Evolutionary conservation across 2,113 vertebrate species (phyloP), one percentile per base, ranked within the genome.

Genomic region (Numida meleagris): DNA sequence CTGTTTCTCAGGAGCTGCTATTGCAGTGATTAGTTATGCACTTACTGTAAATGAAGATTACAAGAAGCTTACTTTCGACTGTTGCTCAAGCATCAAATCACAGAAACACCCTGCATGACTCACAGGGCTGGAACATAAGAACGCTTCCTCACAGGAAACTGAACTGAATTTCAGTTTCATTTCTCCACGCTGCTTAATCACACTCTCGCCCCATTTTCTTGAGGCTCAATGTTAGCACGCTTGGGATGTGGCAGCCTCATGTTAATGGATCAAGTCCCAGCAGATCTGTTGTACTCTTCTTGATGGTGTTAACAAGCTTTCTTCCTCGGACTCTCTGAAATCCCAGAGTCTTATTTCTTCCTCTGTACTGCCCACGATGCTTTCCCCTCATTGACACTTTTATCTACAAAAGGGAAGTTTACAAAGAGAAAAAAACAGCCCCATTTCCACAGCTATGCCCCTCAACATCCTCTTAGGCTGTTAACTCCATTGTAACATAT

Each of bases 341-440:
- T 68, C 24, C 43, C 15, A 19, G 12, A 17, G 5, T 24, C 38
- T 67, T 1, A 5, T 38, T 59, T 67, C 62, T 66, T 34, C 8
- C 42, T 58, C 33, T 24, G 14, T 2, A 2, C 11, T 55, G 42
- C 33, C 21, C 1, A 1, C 0, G 0, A 42, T 14, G 63, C 17
- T 31, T 38, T 7, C 19, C 19, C n/a, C 42, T 62, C 0, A 0
- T 29, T 14, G 23, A 10, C 31, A 77, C 20, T 12, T 19, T 34
- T 6, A 15, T 3, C 68, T 50, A 36, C 63, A 34, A 40, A 72
- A 65, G 23, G 61, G 23, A 23, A 43, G 48, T 12, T 63, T 17
- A 40, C 29, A 7, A 40, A 77, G 73, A 68, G 31, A 31, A 51
- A 65, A 65, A 83, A 9, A 36, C 67, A 86, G 42, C 3, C n/a